Base-by-base conservation (phyloP, 2,113 vertebrate genomes). In the Lepisosteus osseus region DNA sequence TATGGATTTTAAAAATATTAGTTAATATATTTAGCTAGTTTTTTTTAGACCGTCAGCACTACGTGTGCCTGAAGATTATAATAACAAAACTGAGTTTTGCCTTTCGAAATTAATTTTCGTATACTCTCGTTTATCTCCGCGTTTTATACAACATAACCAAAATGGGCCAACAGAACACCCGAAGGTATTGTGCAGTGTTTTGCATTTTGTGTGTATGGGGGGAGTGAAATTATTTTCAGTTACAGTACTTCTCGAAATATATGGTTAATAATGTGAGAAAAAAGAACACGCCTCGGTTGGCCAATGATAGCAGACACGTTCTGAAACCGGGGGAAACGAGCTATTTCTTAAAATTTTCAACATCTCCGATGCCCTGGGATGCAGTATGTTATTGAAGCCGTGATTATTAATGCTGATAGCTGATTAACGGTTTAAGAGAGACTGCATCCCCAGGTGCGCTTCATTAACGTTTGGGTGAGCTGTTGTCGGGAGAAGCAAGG, bases 401-500 rank as follows among this genome's bases (percentile, higher is more conserved):
- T 59, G 14, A 3, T 59, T 59, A 59, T 59, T 59, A 59, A 59
- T 59, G 57, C 12, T 6, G 57, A 59, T 59, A 5, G 57, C 57
- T 59, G 57, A 59, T 59, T 59, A 59, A 59, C 3, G 56, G 12
- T 13, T 29, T 29, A n/a, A n/a, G 9, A 59, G 9, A 59, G 2
- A 13, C 56, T 14, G 42, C 3, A 2, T 12, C 15, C 14, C 44
- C 17, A 11, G 15, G 15, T 68, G 9, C 3, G 47, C 47, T 43
- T 73, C 13, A 17, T n/a, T 67, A 54, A 65, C 45, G 41, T n/a
- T 3, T 14, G 13, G 51, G 8, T 15, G 44, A 59, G 57, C 57
- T n/a, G 5, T 59, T 3, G 9, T 51, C 4, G 56, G 67, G 75
- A 69, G 47, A 44, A 70, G 70, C 54, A 62, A 59, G 55, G 47